These are phyloP conservation scores for Lepisosteus osseus DNA, from an alignment of 2,113 vertebrate genomes.

Conservation along the genomic window DNA sequence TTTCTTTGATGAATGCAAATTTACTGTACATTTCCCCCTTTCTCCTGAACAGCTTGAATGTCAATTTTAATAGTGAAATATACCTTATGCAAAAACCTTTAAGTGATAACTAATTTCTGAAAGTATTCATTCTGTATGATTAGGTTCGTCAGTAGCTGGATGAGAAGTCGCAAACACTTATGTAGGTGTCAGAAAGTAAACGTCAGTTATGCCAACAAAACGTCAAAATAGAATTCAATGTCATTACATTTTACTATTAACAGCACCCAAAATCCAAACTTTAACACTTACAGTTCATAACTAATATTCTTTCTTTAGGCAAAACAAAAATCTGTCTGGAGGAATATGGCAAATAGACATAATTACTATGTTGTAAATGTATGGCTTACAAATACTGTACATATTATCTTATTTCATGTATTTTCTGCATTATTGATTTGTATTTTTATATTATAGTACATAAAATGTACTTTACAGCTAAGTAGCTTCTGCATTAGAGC, in stretches of 20 bases:
- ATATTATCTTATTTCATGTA: neutral
- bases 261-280: too few relatives aligned
- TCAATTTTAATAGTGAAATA: conserved; percentile 1
- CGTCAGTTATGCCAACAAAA: conserved; percentile 8
- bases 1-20: neutral
- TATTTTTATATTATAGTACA: neutral
- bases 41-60: neutral
- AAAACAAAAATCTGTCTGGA: too few relatives aligned
- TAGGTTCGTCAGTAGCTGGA: conserved; percentile 40
- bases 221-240: neutral
- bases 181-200: neutral
- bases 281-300: too few relatives aligned
- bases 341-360: too few relatives aligned
- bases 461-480: neutral
- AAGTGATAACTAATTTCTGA: conserved; percentile 43
- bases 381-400: too few relatives aligned
- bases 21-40: neutral
- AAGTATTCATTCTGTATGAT: conserved; percentile 40
- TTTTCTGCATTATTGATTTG: neutral
- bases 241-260: too few relatives aligned
- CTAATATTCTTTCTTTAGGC: too few relatives aligned
- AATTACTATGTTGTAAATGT: too few relatives aligned
- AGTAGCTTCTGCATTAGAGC: too few relatives aligned
- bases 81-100: conserved; percentile 42
- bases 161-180: neutral